Conservation (phyloP, 1,140 invertebrate species). For the Parasteatoda tepidariorum region DNA sequence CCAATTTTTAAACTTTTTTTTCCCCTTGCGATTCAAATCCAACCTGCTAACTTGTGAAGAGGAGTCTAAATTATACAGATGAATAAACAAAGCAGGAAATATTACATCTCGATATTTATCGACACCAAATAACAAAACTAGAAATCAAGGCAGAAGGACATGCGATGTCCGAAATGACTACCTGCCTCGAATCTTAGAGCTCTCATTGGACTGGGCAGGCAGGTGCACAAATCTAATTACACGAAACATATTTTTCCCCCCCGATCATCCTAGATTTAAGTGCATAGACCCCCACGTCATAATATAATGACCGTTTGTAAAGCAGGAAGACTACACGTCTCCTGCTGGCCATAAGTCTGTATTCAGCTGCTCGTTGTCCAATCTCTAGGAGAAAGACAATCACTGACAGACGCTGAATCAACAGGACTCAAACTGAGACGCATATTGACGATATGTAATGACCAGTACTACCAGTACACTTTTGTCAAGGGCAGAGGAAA, state of each 20-base stretch:
- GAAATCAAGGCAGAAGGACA: background rate
- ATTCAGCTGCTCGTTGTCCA: slow-evolving; percentile 45
- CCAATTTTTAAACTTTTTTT: no score
- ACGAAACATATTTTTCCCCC: slow-evolving; percentile 8
- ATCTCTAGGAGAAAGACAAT: background rate
- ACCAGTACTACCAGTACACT: slow-evolving; percentile 6
- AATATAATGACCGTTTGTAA: slow-evolving; percentile 28
- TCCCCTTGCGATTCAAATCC: no score
- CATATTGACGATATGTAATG: slow-evolving; percentile 19
- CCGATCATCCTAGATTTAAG: background rate
- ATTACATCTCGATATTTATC: background rate
- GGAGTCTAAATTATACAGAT: background rate
- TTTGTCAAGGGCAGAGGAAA: background rate
- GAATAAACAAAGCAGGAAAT: background rate
- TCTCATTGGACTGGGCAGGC: slow-evolving; percentile 6
- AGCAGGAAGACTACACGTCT: slow-evolving; percentile 4
- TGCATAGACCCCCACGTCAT: slow-evolving; percentile 28
- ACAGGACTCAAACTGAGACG: slow-evolving; percentile 19
- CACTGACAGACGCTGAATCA: slow-evolving; percentile 34
- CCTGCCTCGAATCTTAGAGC: background rate
- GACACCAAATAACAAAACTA: background rate
- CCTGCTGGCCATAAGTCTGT: slow-evolving; percentile 25
- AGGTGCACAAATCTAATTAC: slow-evolving; percentile 54
- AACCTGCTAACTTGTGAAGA: no score
- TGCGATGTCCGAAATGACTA: background rate